Base-by-base conservation (phyloP, 2,888 invertebrate genomes). In the Iselma pallidipennis region DNA sequence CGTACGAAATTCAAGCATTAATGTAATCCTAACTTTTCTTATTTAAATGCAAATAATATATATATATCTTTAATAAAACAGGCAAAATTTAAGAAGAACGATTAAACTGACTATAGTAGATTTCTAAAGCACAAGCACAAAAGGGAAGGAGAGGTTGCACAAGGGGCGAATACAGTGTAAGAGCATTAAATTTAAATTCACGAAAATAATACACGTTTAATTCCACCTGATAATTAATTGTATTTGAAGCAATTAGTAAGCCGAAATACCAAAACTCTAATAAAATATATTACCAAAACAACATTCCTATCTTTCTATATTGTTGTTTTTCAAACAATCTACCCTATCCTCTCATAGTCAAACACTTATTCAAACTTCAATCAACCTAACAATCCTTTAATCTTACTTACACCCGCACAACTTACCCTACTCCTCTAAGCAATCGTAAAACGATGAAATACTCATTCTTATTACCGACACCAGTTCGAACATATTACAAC, bases 231-330 rank as follows among this genome's bases (percentile, higher is more conserved):
- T 67, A 69, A 69, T 69, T 69, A 67, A 69, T 69, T 69, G 67
- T 67, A 66, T 63, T 66, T 42, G 64, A 65, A 67, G 69, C 66
- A 69, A 69, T 66, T 69, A 65, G 64, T 55, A 63, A 63, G 63
- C 59, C 62, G 57, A 59, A 61, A 65, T 33, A 61, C 55, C 56
- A 59, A 65, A 66, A 64, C 64, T 65, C 63, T 59, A 49, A 19
- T 21, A 10, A 21, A 42, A 21, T 10, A 42, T 21, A 4, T 33
- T 42, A 42, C 10, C 3, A 21, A 33, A n/a, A n/a, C 4, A 4
- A 4, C 4, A 5, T 14, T 14, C 4, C 31, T 9, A 33, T 33
- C 31, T 31, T 31, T 12, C 12, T 12, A 49, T n/a, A 21, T 49
- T 19, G 49, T 26, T 49, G 49, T 49, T 49, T 49, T 7, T 28